Evolutionary conservation across 1,140 invertebrate species (phyloP).

Genomic region (Dufourea novaeangliae): DNA sequence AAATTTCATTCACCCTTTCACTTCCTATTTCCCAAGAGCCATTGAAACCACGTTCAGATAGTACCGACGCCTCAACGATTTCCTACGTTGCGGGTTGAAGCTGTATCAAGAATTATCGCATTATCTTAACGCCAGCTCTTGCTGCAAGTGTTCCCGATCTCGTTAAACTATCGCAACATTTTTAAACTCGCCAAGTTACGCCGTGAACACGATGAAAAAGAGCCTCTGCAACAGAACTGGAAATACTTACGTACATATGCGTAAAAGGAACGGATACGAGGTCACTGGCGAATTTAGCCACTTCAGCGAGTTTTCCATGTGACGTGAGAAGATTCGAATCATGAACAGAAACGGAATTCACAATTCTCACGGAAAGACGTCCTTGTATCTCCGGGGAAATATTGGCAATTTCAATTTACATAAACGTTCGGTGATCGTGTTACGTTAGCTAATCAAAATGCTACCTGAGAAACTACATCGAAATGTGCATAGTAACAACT

Average conservation of each 20-base stretch:
- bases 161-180: conserved; percentile 60
- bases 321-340: conserved; percentile 34
- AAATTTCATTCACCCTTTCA: background rate
- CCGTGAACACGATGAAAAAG: background rate
- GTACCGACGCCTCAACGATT: conserved; percentile 24
- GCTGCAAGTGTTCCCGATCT: conserved; percentile 45
- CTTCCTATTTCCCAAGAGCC: background rate
- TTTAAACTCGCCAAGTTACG: conserved; percentile 17
- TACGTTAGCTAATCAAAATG: background rate
- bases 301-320: conserved; percentile 33
- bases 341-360: conserved; percentile 10
- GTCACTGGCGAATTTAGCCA: conserved; percentile 30
- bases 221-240: background rate
- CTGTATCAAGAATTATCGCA: conserved; percentile 40
- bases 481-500: background rate
- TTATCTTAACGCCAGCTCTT: conserved; percentile 49
- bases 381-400: background rate
- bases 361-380: background rate
- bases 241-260: conserved; percentile 33
- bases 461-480: background rate
- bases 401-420: conserved; percentile 4
- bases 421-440: background rate
- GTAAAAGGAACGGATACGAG: conserved; percentile 30
- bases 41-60: conserved; percentile 31
- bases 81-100: conserved; percentile 8